Evolutionary conservation across 2,113 vertebrate species (phyloP).

Genomic region (Spea multiplicata): DNA sequence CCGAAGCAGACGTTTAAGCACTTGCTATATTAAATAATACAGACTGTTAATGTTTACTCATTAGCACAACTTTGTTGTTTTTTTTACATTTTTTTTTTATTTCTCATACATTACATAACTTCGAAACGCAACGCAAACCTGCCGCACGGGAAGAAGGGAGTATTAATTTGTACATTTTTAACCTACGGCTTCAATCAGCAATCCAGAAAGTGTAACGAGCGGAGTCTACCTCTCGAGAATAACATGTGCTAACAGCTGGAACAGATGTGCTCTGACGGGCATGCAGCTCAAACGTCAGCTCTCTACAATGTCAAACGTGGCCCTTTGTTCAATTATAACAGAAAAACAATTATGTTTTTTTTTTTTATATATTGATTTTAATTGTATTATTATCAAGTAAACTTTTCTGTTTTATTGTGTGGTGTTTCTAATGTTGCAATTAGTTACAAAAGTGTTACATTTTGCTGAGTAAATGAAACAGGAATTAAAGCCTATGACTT

Average conservation of each 20-base stretch:
- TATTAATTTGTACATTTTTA: conserved; percentile 27
- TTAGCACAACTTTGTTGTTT: neutral
- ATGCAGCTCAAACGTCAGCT: conserved; percentile 9
- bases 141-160: neutral
- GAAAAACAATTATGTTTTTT: no score
- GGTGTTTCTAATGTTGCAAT: no score
- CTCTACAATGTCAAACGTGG: conserved; percentile 1
- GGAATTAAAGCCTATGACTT: no score
- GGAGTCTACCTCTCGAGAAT: conserved; percentile 25
- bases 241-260: conserved; percentile 30
- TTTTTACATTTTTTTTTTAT: no score
- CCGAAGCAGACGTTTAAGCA: no score
- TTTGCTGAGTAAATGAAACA: no score
- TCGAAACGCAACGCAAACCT: neutral
- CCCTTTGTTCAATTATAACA: no score
- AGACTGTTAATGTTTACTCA: neutral
- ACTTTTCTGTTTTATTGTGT: no score
- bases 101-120: neutral
- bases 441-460: no score
- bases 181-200: conserved; percentile 32
- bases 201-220: conserved; percentile 31
- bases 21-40: no score
- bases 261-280: conserved; percentile 30
- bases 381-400: no score
- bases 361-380: no score